A percentile compares a stretch with the other conserved stretches of the same genome.
These are phyloP conservation scores for Hippopotamyrus pictus DNA, from an alignment of 2,797 vertebrate genomes.

Conservation along the genomic window DNA sequence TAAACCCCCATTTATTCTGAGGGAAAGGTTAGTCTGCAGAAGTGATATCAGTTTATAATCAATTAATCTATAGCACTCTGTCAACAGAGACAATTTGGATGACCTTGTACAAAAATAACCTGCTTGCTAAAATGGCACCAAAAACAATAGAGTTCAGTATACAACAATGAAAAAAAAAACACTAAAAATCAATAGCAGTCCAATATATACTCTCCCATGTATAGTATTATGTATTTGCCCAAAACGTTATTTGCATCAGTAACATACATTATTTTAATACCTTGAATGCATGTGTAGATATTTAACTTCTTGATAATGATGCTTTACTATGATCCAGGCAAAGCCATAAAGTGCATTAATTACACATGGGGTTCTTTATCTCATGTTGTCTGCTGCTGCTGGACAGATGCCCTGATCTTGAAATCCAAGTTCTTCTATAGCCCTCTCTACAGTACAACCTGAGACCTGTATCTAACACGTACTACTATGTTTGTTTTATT, in stretches of 20 bases:
- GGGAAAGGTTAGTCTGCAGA: constrained; percentile 12
- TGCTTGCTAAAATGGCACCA: not conserved
- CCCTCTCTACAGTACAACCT: not conserved
- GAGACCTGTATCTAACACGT: not conserved
- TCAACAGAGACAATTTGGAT: constrained; percentile 19
- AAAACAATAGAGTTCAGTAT: not conserved
- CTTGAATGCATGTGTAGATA: not conserved
- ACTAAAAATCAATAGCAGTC: not conserved
- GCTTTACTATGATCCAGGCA: not conserved
- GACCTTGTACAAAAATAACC: constrained; percentile 1
- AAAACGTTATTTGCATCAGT: not conserved
- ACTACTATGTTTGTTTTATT: not conserved
- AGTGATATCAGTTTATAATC: constrained; percentile 13
- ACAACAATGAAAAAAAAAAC: not conserved
- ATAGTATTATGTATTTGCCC: not conserved
- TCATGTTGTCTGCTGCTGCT: not conserved
- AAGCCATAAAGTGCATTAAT: not conserved
- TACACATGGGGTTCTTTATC: not conserved
- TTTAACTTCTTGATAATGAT: not conserved
- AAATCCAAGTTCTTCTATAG: not conserved
- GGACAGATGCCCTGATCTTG: not conserved
- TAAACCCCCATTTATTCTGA: constrained; percentile 19
- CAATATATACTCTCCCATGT: not conserved
- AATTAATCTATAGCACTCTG: constrained; percentile 12
- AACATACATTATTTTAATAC: not conserved